Percentiles rank a stretch among this genome's conserved stretches.
phyloP scores from a whole-genome alignment of 2,888 invertebrate genomes.

The Herminia tarsipennalis region DNA sequence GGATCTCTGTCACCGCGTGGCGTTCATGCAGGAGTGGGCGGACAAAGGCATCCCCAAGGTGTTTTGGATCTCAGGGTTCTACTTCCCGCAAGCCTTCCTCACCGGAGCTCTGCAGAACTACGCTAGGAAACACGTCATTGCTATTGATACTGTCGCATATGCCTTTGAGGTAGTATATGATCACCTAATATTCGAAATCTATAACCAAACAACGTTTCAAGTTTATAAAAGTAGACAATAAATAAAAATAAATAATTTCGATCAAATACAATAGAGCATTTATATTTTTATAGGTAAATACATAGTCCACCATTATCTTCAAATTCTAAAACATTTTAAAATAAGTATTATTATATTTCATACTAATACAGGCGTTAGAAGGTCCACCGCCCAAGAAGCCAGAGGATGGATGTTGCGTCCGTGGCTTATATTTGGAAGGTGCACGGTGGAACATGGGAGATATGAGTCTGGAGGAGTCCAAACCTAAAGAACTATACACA shows the following conservation, averaged over 20 bases:
- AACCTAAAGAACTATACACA: slow-evolving; percentile 89
- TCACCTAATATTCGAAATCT: too few species aligned
- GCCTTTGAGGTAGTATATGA: slow-evolving; percentile 88
- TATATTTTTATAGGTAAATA: too few species aligned
- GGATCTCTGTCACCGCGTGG: slow-evolving; percentile 87
- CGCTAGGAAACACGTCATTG: slow-evolving; percentile 90
- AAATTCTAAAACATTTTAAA: too few species aligned
- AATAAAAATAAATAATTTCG: too few species aligned
- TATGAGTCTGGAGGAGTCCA: slow-evolving; percentile 85
- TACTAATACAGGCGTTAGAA: slow-evolving; percentile 75
- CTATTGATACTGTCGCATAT: slow-evolving; percentile 90
- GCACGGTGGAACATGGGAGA: slow-evolving; percentile 89
- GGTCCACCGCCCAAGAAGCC: slow-evolving; percentile 76
- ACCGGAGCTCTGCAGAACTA: slow-evolving; percentile 94
- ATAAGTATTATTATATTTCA: too few species aligned
- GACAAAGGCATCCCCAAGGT: slow-evolving; percentile 88
- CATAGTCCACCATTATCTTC: too few species aligned
- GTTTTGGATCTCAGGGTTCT: slow-evolving; percentile 95
- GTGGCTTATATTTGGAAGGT: slow-evolving; percentile 91
- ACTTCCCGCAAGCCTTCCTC: slow-evolving; percentile 94
- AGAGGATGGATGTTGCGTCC: slow-evolving; percentile 87
- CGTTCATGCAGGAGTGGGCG: slow-evolving; percentile 88
- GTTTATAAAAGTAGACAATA: too few species aligned
- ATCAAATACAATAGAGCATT: too few species aligned
- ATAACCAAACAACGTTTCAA: too few species aligned